Evolutionary conservation across 1,140 invertebrate species (phyloP).

Genomic region (Hestina assimilis): DNA sequence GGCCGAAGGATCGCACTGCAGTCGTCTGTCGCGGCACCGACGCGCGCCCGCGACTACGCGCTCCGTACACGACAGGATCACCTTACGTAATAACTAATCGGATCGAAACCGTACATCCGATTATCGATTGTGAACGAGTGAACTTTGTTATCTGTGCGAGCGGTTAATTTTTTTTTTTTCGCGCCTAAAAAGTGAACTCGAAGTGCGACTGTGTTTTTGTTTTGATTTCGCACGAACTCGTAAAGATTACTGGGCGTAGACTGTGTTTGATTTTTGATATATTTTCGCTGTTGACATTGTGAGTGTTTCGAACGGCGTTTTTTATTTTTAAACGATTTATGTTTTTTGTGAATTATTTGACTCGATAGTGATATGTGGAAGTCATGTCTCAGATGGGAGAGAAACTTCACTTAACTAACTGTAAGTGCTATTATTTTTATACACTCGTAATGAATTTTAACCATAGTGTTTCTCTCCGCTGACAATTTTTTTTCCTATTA

Average conservation of each 20-base stretch:
- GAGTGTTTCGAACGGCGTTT: slow-evolving; percentile 40
- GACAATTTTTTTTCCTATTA: background rate
- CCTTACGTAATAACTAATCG: slow-evolving; percentile 71
- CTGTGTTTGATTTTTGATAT: slow-evolving; percentile 52
- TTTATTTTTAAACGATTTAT: slow-evolving; percentile 27
- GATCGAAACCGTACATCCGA: slow-evolving; percentile 56
- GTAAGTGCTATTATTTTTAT: slow-evolving; percentile 6
- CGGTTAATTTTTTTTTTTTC: slow-evolving; percentile 40
- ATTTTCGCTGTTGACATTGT: slow-evolving; percentile 39
- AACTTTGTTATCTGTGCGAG: slow-evolving; percentile 44
- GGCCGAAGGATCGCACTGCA: slow-evolving; percentile 75
- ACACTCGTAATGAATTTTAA: background rate
- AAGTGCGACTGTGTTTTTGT: slow-evolving; percentile 58
- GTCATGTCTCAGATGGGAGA: slow-evolving; percentile 8
- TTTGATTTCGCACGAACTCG: slow-evolving; percentile 60
- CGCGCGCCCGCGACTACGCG: slow-evolving; percentile 60
- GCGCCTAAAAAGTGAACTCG: slow-evolving; percentile 20
- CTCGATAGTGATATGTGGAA: slow-evolving; percentile 31
- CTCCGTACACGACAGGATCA: slow-evolving; percentile 38
- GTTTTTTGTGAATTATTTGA: slow-evolving; percentile 25
- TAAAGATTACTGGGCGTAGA: slow-evolving; percentile 49
- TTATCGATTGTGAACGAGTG: slow-evolving; percentile 66
- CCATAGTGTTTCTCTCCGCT: background rate
- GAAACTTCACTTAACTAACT: slow-evolving; percentile 8
- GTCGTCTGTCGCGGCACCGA: slow-evolving; percentile 63